phyloP scores from a whole-genome alignment of 2,888 invertebrate species.

The Parapristionchus giblindavisi region DNA sequence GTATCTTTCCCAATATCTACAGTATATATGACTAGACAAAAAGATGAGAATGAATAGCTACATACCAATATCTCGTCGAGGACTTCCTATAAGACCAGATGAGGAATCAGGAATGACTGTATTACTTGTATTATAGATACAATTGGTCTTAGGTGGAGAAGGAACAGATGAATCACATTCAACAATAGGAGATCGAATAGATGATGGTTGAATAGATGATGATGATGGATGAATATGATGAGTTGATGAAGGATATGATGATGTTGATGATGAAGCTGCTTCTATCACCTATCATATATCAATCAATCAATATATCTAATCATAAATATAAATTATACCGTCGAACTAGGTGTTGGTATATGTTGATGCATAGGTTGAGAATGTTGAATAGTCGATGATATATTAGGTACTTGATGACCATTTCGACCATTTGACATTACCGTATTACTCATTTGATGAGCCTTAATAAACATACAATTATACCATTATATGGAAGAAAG shows the following conservation, averaged over 20 bases:
- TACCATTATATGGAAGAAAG: too few relatives aligned
- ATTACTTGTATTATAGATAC: not conserved
- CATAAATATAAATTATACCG: not conserved
- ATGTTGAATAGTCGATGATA: not conserved
- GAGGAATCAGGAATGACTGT: too few relatives aligned
- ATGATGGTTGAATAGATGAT: not conserved
- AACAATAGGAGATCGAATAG: conserved; percentile 46
- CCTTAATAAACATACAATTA: too few relatives aligned
- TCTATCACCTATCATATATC: not conserved
- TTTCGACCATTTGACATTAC: too few relatives aligned
- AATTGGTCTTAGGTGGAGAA: conserved; percentile 53
- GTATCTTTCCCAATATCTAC: conserved; percentile 5
- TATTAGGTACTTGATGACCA: too few relatives aligned
- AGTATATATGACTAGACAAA: conserved; percentile 24
- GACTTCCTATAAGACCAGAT: too few relatives aligned
- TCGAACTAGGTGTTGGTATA: not conserved
- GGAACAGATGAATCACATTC: conserved; percentile 66
- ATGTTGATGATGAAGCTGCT: too few relatives aligned
- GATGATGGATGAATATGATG: too few relatives aligned
- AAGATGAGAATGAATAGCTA: too few relatives aligned
- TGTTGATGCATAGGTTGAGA: not conserved
- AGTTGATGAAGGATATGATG: too few relatives aligned
- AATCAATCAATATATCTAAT: not conserved
- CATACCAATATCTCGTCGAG: not conserved
- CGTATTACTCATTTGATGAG: too few relatives aligned